A percentile compares a stretch with the other conserved stretches of the same genome.
Evolutionary conservation across 1,140 invertebrate genomes (phyloP).

Genomic region (Pseudomyrmex cubaensis): DNA sequence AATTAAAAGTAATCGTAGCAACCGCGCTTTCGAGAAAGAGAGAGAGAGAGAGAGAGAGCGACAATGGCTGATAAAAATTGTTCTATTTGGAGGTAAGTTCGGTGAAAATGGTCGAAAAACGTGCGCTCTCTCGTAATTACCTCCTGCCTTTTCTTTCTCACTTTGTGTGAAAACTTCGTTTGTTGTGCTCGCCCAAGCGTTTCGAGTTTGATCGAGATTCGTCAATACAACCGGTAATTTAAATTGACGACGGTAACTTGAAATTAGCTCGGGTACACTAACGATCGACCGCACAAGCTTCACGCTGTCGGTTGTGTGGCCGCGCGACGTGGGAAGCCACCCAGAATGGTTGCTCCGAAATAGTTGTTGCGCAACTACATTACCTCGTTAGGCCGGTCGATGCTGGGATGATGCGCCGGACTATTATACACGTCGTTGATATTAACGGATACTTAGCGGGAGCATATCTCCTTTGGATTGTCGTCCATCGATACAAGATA

Average conservation of each 20-base stretch:
- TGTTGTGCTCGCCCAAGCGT: conserved; percentile 1
- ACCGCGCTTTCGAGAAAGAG: neutral
- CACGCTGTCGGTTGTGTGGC: conserved; percentile 34
- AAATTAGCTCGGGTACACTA: conserved; percentile 67
- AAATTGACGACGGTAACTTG: conserved; percentile 62
- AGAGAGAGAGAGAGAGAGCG: neutral
- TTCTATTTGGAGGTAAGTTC: conserved; percentile 31
- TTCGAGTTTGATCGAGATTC: conserved; percentile 68
- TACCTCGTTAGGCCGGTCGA: conserved; percentile 44
- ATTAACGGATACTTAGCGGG: conserved; percentile 62
- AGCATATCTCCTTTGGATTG: conserved; percentile 23
- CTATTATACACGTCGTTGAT: conserved; percentile 32
- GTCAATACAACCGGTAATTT: conserved; percentile 57
- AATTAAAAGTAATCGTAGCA: conserved; percentile 56
- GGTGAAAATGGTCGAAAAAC: conserved; percentile 1
- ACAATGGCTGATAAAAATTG: conserved; percentile 25
- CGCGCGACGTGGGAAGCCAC: conserved; percentile 1
- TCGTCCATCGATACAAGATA: neutral
- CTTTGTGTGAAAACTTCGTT: conserved; percentile 41
- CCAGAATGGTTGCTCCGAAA: conserved; percentile 51
- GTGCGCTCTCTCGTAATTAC: conserved; percentile 53
- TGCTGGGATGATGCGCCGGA: conserved; percentile 34
- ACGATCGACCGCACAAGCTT: conserved; percentile 37
- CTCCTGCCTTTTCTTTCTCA: conserved; percentile 39
- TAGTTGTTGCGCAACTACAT: conserved; percentile 62